phyloP scores from a whole-genome alignment of 2,888 invertebrate genomes.

The Euplexia lucipara region DNA sequence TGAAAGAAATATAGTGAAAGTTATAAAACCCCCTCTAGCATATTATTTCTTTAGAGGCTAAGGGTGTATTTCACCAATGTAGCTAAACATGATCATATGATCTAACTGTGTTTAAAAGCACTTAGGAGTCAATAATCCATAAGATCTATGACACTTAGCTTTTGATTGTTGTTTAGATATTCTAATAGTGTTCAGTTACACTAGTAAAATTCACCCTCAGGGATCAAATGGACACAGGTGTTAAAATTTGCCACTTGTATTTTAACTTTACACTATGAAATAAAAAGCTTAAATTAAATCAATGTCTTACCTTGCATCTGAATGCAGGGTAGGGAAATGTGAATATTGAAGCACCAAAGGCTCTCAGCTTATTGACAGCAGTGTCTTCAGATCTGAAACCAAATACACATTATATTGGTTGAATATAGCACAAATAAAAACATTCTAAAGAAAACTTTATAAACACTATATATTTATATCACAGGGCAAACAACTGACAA shows the following conservation, averaged over 20 bases:
- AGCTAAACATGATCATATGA: background rate
- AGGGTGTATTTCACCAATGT: background rate
- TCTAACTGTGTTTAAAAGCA: no score
- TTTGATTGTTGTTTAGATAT: no score
- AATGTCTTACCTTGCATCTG: conserved; percentile 64
- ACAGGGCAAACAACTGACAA: background rate
- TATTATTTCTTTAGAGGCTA: conserved; percentile 16
- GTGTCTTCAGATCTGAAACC: conserved; percentile 57
- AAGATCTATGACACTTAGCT: no score
- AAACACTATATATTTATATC: no score
- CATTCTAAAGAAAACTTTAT: background rate
- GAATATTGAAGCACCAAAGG: conserved; percentile 62
- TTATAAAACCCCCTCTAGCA: conserved; percentile 46
- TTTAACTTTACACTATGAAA: background rate
- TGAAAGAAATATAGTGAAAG: conserved; percentile 74
- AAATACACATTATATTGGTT: conserved; percentile 21
- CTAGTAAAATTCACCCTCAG: background rate
- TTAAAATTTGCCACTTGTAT: background rate
- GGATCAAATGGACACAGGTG: background rate
- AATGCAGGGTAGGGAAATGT: conserved; percentile 63
- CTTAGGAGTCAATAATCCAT: no score
- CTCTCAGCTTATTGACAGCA: conserved; percentile 40
- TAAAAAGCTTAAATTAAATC: conserved; percentile 2
- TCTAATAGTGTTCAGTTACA: no score
- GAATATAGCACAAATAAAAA: background rate